A percentile compares a stretch with the other conserved stretches of the same genome.
Evolutionary conservation across 2,113 vertebrate species (phyloP).

Genomic region (Cololabis saira): DNA sequence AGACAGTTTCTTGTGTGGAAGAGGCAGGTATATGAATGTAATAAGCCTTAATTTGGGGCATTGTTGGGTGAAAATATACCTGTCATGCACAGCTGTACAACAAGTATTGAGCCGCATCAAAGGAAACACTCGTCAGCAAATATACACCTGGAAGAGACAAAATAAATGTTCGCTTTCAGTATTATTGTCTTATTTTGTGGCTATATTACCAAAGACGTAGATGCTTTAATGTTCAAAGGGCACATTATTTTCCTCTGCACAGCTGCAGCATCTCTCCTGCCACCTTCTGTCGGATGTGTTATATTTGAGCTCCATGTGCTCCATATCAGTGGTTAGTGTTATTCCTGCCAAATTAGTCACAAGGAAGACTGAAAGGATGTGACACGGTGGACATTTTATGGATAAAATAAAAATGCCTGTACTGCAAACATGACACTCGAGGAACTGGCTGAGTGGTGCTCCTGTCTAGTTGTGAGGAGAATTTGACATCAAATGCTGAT

Average conservation of each 20-base stretch:
- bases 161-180: background rate
- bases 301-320: background rate
- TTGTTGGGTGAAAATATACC: conserved; percentile 22
- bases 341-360: background rate
- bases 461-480: background rate
- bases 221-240: background rate
- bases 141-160: background rate
- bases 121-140: too few relatives aligned
- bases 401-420: background rate
- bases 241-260: too few relatives aligned
- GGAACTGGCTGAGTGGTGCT: background rate
- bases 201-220: background rate
- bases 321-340: background rate
- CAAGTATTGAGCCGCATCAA: background rate
- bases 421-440: background rate
- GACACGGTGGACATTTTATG: background rate
- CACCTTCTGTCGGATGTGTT: background rate
- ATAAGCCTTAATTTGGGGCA: conserved; percentile 56
- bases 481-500: background rate
- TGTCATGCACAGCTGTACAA: background rate
- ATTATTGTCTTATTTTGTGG: background rate
- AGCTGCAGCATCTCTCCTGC: too few relatives aligned
- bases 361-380: background rate
- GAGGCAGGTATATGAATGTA: conserved; percentile 39
- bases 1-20: conserved; percentile 53